Conservation (phyloP, 1,140 invertebrate species). For the Drosophila erecta region DNA sequence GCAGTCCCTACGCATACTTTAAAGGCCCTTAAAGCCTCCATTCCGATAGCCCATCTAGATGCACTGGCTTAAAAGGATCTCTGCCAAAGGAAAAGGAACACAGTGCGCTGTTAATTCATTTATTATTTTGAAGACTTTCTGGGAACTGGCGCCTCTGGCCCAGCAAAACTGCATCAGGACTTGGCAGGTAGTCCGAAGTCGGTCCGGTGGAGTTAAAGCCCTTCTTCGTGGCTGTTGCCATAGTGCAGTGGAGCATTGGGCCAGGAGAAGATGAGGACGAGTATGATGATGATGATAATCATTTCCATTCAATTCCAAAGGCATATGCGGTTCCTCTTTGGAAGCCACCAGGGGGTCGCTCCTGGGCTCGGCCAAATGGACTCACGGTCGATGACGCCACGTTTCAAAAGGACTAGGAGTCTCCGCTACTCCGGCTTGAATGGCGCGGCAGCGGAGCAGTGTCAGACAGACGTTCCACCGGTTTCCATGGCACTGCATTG, state of each 20-base stretch:
- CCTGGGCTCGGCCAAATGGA: constrained; percentile 33
- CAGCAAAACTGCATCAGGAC: background rate
- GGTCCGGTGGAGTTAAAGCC: background rate
- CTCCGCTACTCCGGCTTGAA: constrained; percentile 22
- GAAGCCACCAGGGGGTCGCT: constrained; percentile 11
- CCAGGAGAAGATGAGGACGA: background rate
- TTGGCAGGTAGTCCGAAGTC: too few species aligned
- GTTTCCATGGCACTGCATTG: constrained; percentile 29
- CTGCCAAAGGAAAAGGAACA: too few species aligned
- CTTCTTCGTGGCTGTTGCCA: constrained; percentile 1
- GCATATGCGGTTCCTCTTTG: constrained; percentile 7
- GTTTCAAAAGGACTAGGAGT: constrained; percentile 11
- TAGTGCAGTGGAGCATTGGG: background rate
- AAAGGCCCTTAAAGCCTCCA: background rate
- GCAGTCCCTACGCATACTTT: background rate
- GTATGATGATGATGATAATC: background rate
- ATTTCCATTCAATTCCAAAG: background rate
- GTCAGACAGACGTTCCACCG: constrained; percentile 16
- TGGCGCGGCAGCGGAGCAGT: constrained; percentile 15
- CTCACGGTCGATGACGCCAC: constrained; percentile 11
- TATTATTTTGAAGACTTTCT: background rate
- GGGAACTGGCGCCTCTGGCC: background rate
- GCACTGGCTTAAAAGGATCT: too few species aligned
- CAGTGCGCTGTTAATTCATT: too few species aligned
- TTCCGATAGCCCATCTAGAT: too few species aligned